A percentile compares a stretch with the other conserved stretches of the same genome.
Conservation (phyloP, 2,888 invertebrate genomes). For the Arctia plantaginis region DNA sequence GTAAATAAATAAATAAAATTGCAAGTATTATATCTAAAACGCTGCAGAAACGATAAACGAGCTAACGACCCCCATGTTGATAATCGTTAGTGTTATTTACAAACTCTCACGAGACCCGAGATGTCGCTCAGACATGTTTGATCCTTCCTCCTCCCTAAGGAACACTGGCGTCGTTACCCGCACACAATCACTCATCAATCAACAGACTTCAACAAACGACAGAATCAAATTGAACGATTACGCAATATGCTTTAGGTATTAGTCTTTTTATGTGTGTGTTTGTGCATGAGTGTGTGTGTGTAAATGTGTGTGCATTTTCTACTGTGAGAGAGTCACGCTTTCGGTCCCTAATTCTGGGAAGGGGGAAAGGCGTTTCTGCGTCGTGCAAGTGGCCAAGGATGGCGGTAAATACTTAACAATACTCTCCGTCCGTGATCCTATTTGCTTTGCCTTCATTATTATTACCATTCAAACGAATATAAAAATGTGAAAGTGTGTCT, state of each 20-base stretch:
- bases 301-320: neutral
- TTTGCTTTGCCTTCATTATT: no score
- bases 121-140: neutral
- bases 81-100: neutral
- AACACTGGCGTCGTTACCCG: neutral
- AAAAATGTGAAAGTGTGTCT: no score
- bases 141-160: neutral
- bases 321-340: no score
- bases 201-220: no score
- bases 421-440: no score
- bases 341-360: no score
- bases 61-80: neutral
- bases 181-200: neutral
- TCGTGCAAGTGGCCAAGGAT: no score
- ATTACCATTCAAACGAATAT: no score
- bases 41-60: neutral
- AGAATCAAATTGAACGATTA: neutral
- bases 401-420: no score
- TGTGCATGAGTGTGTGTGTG: no score
- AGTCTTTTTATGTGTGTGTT: neutral
- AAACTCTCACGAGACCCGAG: neutral
- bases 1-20: no score
- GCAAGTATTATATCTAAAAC: neutral
- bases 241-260: neutral
- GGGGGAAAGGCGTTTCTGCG: no score